A percentile compares a stretch with the other conserved stretches of the same genome.
Evolutionary conservation across 1,140 invertebrate species (phyloP).

Genomic region (Musca domestica): DNA sequence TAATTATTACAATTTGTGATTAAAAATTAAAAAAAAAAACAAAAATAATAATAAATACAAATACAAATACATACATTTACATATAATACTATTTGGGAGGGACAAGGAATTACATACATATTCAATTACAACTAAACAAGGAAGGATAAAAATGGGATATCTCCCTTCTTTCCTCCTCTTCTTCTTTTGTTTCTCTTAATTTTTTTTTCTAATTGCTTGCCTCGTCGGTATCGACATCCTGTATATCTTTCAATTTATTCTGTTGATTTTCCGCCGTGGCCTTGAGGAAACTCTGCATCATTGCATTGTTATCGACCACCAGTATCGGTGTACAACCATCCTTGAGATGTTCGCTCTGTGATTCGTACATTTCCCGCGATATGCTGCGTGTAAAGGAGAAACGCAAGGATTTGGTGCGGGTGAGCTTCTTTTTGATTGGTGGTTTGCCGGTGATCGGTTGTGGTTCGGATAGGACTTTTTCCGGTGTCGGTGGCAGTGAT

Average conservation of each 20-base stretch:
- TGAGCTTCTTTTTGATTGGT: constrained; percentile 57
- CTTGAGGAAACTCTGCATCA: constrained; percentile 41
- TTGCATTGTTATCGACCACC: constrained; percentile 53
- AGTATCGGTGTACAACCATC: constrained; percentile 69
- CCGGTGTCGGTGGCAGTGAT: constrained; percentile 40
- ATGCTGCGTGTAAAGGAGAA: constrained; percentile 69
- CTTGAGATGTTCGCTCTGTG: constrained; percentile 62
- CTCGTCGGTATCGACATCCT: constrained; percentile 49
- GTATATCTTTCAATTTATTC: constrained; percentile 44
- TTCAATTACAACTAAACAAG: background rate
- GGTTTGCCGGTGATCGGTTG: constrained; percentile 51
- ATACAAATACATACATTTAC: background rate
- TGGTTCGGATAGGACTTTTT: constrained; percentile 45
- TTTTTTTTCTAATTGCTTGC: constrained; percentile 41
- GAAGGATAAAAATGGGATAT: too few species aligned
- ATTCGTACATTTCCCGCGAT: constrained; percentile 62
- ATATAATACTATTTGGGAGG: constrained; percentile 11
- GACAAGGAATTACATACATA: background rate
- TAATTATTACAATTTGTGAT: too few species aligned
- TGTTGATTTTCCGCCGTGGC: constrained; percentile 38
- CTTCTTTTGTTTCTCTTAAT: background rate
- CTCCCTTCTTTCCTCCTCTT: background rate
- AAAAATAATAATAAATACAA: too few species aligned
- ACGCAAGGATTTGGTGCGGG: constrained; percentile 60
- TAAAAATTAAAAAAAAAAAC: too few species aligned